phyloP scores from a whole-genome alignment of 2,888 invertebrate genomes.

The Protophormia terraenovae region DNA sequence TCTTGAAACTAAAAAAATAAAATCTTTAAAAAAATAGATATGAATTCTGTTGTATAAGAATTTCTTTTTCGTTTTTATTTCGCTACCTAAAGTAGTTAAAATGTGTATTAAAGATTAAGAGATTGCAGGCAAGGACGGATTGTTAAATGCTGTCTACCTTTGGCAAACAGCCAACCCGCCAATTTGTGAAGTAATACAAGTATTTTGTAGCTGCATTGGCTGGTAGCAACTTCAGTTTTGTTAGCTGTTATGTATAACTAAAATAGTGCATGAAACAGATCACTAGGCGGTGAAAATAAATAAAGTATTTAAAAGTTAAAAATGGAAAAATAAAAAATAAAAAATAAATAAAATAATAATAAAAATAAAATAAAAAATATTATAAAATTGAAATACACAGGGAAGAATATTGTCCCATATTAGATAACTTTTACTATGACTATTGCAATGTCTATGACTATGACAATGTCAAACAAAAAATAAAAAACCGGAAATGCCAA shows the following conservation, averaged over 20 bases:
- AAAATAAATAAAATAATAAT: no score
- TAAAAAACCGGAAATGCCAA: no score
- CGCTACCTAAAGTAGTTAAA: slow-evolving; percentile 8
- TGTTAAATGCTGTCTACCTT: slow-evolving; percentile 49
- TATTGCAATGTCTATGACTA: no score
- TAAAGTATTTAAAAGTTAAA: not conserved
- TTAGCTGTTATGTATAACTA: no score
- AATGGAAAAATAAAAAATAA: not conserved
- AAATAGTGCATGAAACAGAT: no score
- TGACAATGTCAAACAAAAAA: no score
- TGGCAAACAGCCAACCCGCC: slow-evolving; percentile 48
- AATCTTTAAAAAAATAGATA: not conserved
- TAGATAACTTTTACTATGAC: no score
- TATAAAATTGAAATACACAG: no score
- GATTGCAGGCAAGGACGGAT: slow-evolving; percentile 43
- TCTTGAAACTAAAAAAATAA: not conserved
- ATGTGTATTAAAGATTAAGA: slow-evolving; percentile 41
- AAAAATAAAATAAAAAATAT: no score
- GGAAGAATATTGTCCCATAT: no score
- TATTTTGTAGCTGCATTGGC: not conserved
- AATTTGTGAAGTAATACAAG: not conserved
- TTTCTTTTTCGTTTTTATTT: not conserved
- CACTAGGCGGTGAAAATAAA: not conserved
- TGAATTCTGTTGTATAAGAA: not conserved
- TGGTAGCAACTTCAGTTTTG: not conserved